Percentiles rank a stretch among this genome's conserved stretches.
These are phyloP conservation scores for Gryon sp. DNA, from an alignment of 1,140 invertebrate species.

Conservation along the genomic window DNA sequence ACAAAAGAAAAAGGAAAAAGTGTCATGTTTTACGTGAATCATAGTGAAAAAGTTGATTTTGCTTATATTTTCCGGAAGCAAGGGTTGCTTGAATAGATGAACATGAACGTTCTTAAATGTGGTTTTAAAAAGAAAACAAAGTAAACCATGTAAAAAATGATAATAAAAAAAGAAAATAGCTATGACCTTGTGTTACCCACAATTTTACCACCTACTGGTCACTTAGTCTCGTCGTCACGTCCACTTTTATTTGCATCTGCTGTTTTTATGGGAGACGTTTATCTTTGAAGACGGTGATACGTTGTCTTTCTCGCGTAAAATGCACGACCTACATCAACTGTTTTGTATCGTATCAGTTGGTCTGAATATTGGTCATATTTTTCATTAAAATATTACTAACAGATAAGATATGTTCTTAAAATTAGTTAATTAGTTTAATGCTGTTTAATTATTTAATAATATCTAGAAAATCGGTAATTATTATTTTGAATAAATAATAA, in stretches of 20 bases:
- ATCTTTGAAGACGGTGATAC: slow-evolving; percentile 56
- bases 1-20: slow-evolving; percentile 52
- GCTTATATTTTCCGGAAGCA: slow-evolving; percentile 64
- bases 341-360: neutral
- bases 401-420: too few species aligned
- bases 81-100: slow-evolving; percentile 65
- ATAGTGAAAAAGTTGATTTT: slow-evolving; percentile 57
- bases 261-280: slow-evolving; percentile 60
- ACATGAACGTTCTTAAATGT: slow-evolving; percentile 65
- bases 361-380: too few species aligned
- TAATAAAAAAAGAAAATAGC: too few species aligned
- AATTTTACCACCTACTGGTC: slow-evolving; percentile 41
- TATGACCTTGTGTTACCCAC: slow-evolving; percentile 55
- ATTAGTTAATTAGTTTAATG: too few species aligned
- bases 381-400: too few species aligned
- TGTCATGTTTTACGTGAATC: slow-evolving; percentile 57
- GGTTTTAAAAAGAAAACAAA: slow-evolving; percentile 47
- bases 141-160: slow-evolving; percentile 66
- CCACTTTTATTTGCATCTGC: slow-evolving; percentile 62
- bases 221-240: slow-evolving; percentile 40
- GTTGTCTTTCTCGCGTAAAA: slow-evolving; percentile 36
- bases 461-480: too few species aligned
- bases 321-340: slow-evolving; percentile 53
- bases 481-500: too few species aligned
- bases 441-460: too few species aligned